A percentile compares a stretch with the other conserved stretches of the same genome.
Evolutionary conservation across 2,888 invertebrate species (phyloP).

Genomic region (Caenorhabditis sp.): DNA sequence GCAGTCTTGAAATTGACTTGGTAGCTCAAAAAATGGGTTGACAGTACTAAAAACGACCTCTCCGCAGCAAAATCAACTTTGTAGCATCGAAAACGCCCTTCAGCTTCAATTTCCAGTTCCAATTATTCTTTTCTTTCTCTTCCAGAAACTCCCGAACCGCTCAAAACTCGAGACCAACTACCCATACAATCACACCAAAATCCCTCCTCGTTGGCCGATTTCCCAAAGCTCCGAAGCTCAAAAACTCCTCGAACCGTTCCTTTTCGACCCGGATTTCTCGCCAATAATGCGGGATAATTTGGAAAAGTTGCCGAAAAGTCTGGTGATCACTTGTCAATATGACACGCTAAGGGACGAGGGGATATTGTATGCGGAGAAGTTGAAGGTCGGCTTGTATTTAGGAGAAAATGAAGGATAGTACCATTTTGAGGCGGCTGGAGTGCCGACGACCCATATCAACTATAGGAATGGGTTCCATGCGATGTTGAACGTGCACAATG

Average conservation of each 20-base stretch:
- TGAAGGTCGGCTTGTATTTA: no score
- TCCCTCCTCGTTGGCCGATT: conserved; percentile 40
- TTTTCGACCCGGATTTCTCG: conserved; percentile 81
- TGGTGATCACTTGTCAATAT: conserved; percentile 83
- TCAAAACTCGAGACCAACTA: conserved; percentile 18
- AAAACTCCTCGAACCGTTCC: conserved; percentile 61
- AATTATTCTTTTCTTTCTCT: no score
- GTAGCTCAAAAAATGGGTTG: no score
- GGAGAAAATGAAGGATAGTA: no score
- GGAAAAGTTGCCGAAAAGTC: conserved; percentile 80
- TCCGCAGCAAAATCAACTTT: no score
- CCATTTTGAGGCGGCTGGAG: conserved; percentile 69
- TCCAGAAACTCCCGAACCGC: conserved; percentile 16
- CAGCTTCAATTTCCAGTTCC: no score
- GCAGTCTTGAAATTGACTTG: no score
- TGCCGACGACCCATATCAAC: conserved; percentile 77
- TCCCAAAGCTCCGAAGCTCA: conserved; percentile 52
- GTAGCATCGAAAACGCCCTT: background rate
- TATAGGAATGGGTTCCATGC: conserved; percentile 76
- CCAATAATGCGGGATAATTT: conserved; percentile 82
- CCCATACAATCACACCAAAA: conserved; percentile 42
- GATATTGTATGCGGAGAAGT: conserved; percentile 83
- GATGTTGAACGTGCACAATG: conserved; percentile 75
- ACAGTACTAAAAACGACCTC: no score
- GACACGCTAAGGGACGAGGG: conserved; percentile 84